Conservation (phyloP, 2,113 vertebrate genomes). For the Bostrychus sinensis region DNA sequence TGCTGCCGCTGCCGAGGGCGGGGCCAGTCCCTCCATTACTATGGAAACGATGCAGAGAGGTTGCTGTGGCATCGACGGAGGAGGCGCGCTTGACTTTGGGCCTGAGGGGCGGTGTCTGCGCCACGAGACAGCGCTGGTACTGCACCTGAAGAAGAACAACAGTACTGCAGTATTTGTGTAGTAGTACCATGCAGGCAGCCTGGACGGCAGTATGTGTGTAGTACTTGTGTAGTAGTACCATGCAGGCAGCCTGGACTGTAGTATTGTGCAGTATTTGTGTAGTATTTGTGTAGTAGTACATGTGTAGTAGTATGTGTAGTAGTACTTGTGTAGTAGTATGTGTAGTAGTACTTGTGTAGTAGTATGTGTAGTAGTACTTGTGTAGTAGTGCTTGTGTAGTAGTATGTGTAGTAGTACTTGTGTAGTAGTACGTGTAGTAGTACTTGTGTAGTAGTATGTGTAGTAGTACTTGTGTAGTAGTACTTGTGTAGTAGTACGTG, state of each 20-base stretch:
- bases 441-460: not conserved
- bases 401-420: not conserved
- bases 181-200: too few relatives aligned
- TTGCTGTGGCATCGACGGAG: conserved; percentile 78
- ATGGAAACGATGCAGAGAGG: conserved; percentile 31
- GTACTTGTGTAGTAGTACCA: conserved; percentile 81
- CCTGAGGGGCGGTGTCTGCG: conserved; percentile 84
- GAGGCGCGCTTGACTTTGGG: conserved; percentile 82
- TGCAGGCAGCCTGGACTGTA: conserved; percentile 93
- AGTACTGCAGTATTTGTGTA: not conserved
- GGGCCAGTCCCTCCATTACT: conserved; percentile 9
- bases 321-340: not conserved
- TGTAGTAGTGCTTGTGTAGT: not conserved
- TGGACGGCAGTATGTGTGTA: not conserved
- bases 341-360: not conserved
- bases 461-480: not conserved
- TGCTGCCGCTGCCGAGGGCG: conserved; percentile 22
- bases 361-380: conserved; percentile 67
- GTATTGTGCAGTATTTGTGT: not conserved
- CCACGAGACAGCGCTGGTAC: conserved; percentile 94
- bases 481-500: conserved; percentile 75
- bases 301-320: not conserved
- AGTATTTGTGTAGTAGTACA: not conserved
- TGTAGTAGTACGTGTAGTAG: not conserved
- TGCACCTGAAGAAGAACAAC: conserved; percentile 82